Percentiles rank a stretch among this genome's conserved stretches.
These are phyloP conservation scores for Dicerorhinus sumatrensis DNA, from an alignment of 2,113 vertebrate species.

Conservation along the genomic window DNA sequence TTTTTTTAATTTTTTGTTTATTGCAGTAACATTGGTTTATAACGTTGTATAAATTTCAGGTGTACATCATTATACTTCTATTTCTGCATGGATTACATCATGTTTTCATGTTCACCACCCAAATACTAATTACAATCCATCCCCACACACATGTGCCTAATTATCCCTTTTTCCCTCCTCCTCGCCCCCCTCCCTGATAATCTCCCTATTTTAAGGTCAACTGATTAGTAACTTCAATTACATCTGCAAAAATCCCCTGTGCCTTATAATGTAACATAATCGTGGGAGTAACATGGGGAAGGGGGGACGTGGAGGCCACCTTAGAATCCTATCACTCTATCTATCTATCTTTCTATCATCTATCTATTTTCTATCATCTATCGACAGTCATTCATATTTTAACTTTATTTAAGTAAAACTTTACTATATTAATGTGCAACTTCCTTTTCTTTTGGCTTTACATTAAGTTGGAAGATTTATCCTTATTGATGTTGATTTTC, in stretches of 20 bases:
- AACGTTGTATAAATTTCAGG: too few species aligned
- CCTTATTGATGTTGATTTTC: not conserved
- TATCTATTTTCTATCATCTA: not conserved
- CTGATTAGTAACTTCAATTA: not conserved
- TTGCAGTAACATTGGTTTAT: too few species aligned
- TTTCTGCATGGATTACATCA: too few species aligned
- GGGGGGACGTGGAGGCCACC: not conserved
- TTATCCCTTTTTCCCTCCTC: too few species aligned
- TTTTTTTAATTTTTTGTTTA: too few species aligned
- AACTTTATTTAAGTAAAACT: slow-evolving; percentile 4
- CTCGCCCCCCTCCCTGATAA: not conserved
- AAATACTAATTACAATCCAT: too few species aligned
- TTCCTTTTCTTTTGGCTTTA: not conserved
- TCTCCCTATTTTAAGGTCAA: not conserved
- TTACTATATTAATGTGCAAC: not conserved
- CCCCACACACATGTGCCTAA: too few species aligned
- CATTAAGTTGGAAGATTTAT: not conserved
- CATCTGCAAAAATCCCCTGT: not conserved
- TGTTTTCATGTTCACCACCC: too few species aligned
- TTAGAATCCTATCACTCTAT: not conserved
- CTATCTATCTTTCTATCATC: not conserved
- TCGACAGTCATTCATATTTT: not conserved
- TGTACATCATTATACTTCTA: too few species aligned
- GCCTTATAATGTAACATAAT: not conserved
- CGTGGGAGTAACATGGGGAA: not conserved